phyloP scores from a whole-genome alignment of 2,888 invertebrate species.

The Pristionchus fissidentatus region DNA sequence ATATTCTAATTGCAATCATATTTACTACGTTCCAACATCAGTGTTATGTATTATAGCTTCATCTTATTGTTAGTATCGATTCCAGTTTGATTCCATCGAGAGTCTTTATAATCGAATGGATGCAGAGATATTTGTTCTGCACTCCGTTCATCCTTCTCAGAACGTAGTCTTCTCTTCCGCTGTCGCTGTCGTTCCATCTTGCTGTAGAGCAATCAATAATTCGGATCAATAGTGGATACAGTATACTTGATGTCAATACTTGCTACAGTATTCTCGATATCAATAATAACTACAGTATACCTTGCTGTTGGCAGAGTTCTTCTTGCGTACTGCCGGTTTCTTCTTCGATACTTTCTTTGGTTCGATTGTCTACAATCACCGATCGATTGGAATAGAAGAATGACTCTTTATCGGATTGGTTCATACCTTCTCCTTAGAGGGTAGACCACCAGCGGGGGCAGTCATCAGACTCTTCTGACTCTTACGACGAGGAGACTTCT shows the following conservation, averaged over 20 bases:
- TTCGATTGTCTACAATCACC: no score
- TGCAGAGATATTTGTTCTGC: no score
- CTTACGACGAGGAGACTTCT: no score
- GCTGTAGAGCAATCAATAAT: neutral
- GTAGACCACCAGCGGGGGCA: neutral
- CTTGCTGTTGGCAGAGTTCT: neutral
- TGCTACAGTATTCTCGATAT: neutral
- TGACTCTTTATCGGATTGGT: no score
- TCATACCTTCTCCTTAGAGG: neutral
- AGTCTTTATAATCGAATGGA: no score
- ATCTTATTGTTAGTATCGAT: no score
- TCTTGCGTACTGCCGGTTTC: neutral
- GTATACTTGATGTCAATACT: neutral
- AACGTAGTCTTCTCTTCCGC: conserved; percentile 8
- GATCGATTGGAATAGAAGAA: no score
- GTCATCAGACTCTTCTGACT: conserved; percentile 2
- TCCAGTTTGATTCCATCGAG: no score
- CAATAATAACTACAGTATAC: neutral
- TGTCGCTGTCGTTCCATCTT: neutral
- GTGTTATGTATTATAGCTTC: no score
- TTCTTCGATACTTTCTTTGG: no score
- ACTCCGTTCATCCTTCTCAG: neutral
- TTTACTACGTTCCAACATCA: no score
- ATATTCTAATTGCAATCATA: no score
- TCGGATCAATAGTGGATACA: neutral